Conservation (phyloP, 2,888 invertebrate species). For the Trachelus troglodyta region DNA sequence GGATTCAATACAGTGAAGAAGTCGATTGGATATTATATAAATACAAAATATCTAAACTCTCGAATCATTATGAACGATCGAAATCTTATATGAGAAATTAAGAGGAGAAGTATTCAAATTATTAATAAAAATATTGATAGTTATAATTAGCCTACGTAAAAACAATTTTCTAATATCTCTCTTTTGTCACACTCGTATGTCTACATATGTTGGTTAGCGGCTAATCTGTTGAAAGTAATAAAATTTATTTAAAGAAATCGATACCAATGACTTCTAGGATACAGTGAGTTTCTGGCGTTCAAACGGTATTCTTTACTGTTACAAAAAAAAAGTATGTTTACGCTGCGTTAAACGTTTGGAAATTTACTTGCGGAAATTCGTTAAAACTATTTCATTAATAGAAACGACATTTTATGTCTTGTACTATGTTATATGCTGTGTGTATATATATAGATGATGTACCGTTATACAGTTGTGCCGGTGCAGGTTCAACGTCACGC, state of each 20-base stretch:
- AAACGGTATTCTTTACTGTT: not conserved
- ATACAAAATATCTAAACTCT: not conserved
- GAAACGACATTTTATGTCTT: slow-evolving; percentile 29
- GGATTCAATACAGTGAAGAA: not conserved
- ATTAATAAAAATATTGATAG: too few relatives aligned
- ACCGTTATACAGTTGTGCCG: slow-evolving; percentile 49
- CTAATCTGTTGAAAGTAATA: too few relatives aligned
- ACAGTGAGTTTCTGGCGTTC: not conserved
- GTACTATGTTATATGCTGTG: slow-evolving; percentile 3
- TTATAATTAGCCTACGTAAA: too few relatives aligned
- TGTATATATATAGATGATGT: slow-evolving; percentile 10
- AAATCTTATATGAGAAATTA: too few relatives aligned
- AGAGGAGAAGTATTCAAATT: too few relatives aligned
- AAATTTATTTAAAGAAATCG: too few relatives aligned
- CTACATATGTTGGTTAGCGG: too few relatives aligned
- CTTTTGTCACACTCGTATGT: too few relatives aligned
- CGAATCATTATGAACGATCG: not conserved
- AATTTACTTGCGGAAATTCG: not conserved
- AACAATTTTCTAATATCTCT: too few relatives aligned
- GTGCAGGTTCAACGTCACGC: slow-evolving; percentile 47
- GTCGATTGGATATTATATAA: not conserved
- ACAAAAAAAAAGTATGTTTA: not conserved
- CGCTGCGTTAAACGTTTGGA: not conserved
- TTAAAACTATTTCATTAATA: slow-evolving; percentile 30
- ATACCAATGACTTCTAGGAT: not conserved